Evolutionary conservation across 2,888 invertebrate species (phyloP), one percentile per base, ranked within the genome.

Genomic region (Lagria hirta): DNA sequence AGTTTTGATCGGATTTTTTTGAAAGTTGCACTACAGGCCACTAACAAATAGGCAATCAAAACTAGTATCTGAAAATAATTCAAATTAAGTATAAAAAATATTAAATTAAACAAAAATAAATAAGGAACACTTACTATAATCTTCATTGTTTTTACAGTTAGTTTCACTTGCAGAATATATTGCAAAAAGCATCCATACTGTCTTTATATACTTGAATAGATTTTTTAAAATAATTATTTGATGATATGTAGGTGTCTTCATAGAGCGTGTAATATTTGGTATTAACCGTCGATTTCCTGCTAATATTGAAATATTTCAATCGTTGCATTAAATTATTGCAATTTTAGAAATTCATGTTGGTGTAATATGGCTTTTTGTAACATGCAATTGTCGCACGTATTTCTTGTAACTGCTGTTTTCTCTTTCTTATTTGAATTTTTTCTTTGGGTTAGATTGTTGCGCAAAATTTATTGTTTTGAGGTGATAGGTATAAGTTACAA

Each of bases 161-260:
- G n/a, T n/a, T 4, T 11, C 27, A 27, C 13, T 16, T 30, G 17
- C n/a, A n/a, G n/a, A n/a, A n/a, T n/a, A n/a, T n/a, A n/a, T n/a
- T n/a, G n/a, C n/a, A n/a, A n/a, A n/a, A n/a, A n/a, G n/a, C n/a
- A n/a, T n/a, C n/a, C n/a, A n/a, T n/a, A n/a, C n/a, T n/a, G n/a
- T 24, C 23, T 13, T 41, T 33, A 33, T 41, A 41, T 41, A 41
- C 33, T n/a, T n/a, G n/a, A n/a, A n/a, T n/a, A n/a, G n/a, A 40
- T 10, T 26, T 41, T 32, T 12, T 26, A 11, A 30, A 33, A 16
- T 23, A 23, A 10, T 38, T 30, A 38, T 38, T 28, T 22, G 15
- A 23, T 29, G 17, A 10, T 21, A 7, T 10, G 5, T 5, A 15
- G 21, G 22, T 21, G 13, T 16, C 27, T 29, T 4, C 27, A 27